phyloP scores from a whole-genome alignment of 2,113 vertebrate species.

The Pachycephala philippinensis region DNA sequence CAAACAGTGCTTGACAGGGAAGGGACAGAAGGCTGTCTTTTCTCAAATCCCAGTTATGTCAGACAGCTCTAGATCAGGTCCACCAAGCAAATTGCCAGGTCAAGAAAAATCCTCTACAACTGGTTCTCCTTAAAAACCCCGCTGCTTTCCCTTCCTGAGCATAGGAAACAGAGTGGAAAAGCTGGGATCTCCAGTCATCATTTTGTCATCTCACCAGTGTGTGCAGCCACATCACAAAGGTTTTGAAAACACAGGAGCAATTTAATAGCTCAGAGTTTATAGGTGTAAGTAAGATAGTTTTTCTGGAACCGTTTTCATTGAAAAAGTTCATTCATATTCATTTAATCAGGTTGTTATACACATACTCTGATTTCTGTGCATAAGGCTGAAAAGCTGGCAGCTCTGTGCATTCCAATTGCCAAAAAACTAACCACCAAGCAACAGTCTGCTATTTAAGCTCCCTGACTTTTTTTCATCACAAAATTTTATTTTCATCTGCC shows the following conservation, averaged over 20 bases:
- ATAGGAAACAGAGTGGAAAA: not conserved
- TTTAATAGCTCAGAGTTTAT: not conserved
- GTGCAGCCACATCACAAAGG: not conserved
- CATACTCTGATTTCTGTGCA: not conserved
- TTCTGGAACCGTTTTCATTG: not conserved
- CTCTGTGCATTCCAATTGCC: not conserved
- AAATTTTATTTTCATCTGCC: constrained; percentile 6
- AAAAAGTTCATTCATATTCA: not conserved
- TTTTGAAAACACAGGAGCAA: not conserved
- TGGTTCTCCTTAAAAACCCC: not conserved
- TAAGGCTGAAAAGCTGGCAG: not conserved
- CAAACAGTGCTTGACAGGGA: not conserved
- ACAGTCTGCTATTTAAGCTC: not conserved
- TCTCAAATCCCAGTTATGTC: not conserved
- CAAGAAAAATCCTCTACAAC: not conserved
- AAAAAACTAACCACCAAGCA: constrained; percentile 12
- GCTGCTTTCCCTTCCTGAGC: not conserved
- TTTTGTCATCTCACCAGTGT: not conserved
- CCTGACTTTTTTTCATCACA: not conserved
- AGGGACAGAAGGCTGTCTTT: not conserved
- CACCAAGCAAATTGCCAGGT: not conserved
- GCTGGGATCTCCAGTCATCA: not conserved
- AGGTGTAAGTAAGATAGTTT: not conserved
- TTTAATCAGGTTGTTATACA: not conserved
- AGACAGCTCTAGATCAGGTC: not conserved